Evolutionary conservation across 2,888 invertebrate species (phyloP), one percentile per base, ranked within the genome.

Genomic region (Macrosoma leucophasiata): DNA sequence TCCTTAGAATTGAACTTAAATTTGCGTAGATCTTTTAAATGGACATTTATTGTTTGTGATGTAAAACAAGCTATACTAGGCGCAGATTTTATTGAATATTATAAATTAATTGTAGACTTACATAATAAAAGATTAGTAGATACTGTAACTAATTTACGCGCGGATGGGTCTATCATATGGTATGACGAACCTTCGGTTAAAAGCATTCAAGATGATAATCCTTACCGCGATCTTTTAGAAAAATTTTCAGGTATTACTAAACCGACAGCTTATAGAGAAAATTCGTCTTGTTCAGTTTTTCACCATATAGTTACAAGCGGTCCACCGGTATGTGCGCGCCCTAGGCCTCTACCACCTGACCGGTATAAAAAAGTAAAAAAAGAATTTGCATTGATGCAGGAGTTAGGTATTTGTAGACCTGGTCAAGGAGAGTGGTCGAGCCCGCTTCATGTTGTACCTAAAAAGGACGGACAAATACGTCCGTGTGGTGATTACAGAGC

Each of bases 401-500:
- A 18, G 8, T 6, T 19, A 13, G 24, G 24, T 5, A 40, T 46
- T 6, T 43, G 42, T 15, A n/a, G 27, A 10, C 41, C 46, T 2
- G 33, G 31, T 1, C 40, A 42, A 11, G 41, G 41, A 11, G 29
- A 25, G 4, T 48, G 44, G 45, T 39, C 8, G 33, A 31, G 40
- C 22, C 46, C 44, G 1, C 35, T 76, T n/a, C 49, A 48, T 15
- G 34, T 50, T 0, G 48, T 2, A 19, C n/a, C n/a, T n/a, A n/a
- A n/a, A n/a, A n/a, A n/a, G n/a, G n/a, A n/a, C n/a, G n/a, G n/a
- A n/a, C n/a, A 26, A 3, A n/a, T 52, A 19, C 41, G 52, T 4
- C 28, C 27, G n/a, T 66, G 67, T 32, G 68, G 68, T 1, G 45
- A 42, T 23, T 42, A 45, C 23, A 10, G 35, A 11, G 6, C 17